Evolutionary conservation across 2,888 invertebrate genomes (phyloP).

Genomic region (Hemicrepidius hirtus): DNA sequence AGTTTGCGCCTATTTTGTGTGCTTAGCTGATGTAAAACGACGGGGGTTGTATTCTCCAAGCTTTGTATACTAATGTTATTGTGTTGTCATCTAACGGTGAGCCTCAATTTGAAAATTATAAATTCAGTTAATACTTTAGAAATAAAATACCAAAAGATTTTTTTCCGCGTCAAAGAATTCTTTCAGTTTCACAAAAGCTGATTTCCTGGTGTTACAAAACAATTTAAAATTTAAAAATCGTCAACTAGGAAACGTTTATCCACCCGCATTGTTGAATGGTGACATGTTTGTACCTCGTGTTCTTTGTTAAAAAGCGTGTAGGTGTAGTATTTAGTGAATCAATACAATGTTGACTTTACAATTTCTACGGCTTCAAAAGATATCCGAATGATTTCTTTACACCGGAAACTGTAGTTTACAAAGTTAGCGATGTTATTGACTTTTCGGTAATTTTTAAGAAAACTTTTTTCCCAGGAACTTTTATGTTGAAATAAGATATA

Average conservation of each 20-base stretch:
- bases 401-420: slow-evolving; percentile 50
- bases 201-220: slow-evolving; percentile 33
- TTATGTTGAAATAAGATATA: no score
- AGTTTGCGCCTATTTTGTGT: slow-evolving; percentile 51
- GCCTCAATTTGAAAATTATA: slow-evolving; percentile 35
- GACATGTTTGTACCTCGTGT: slow-evolving; percentile 62
- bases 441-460: slow-evolving; percentile 20
- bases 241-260: slow-evolving; percentile 31
- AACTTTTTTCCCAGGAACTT: slow-evolving; percentile 20
- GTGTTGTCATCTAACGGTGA: slow-evolving; percentile 15
- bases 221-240: slow-evolving; percentile 21
- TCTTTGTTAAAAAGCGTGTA: slow-evolving; percentile 56
- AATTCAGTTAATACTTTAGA: not conserved
- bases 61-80: slow-evolving; percentile 48
- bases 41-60: slow-evolving; percentile 43
- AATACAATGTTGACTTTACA: slow-evolving; percentile 55
- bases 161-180: not conserved
- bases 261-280: slow-evolving; percentile 44
- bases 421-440: slow-evolving; percentile 28
- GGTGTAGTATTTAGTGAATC: slow-evolving; percentile 52
- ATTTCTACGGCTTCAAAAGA: slow-evolving; percentile 50
- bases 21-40: slow-evolving; percentile 51
- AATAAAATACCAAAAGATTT: no score
- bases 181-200: slow-evolving; percentile 1
- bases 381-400: slow-evolving; percentile 47